Evolutionary conservation across 2,888 invertebrate species (phyloP), one percentile per base, ranked within the genome.

Genomic region (Nomada ruficornis): DNA sequence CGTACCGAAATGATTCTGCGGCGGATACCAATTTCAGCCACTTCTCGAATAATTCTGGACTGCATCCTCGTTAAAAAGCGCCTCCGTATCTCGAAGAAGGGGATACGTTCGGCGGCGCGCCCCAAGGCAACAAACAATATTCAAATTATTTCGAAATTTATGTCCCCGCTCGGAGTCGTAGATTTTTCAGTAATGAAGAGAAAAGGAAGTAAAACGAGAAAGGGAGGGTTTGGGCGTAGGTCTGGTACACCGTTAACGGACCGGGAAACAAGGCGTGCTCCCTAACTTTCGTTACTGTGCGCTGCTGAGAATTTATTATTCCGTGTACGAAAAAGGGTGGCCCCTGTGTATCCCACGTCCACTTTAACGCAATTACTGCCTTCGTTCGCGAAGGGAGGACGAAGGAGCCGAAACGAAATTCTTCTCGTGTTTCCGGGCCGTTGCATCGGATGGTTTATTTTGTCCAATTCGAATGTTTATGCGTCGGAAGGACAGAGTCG

Each of bases 321-420:
- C 86, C 88, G 83, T 82, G 88, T 85, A 76, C 86, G 83, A 67
- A 78, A 76, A 78, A 71, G 84, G 83, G 77, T 75, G 80, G 81
- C 84, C 75, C 90, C 90, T 91, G 90, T 89, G 89, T 86, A 91
- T 91, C 91, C 89, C 91, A 92, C 91, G 91, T 92, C 92, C 90
- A 91, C 92, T 93, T 91, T 92, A 92, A 92, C 91, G 90, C 91
- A 92, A 88, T 88, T 89, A 88, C 89, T 72, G 82, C 77, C 72
- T 82, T 84, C 80, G 55, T 42, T 75, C 80, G 70, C 60, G 50
- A 20, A 69, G 81, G 70, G 59, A 54, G 50, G 36, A 36, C 26
- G 57, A 47, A 50, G 54, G 47, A 18, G 54, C n/a, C 23, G 67
- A 76, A 71, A 59, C 62, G 71, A 65, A 73, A 82, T 84, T 82